Evolutionary conservation across 1,140 invertebrate genomes (phyloP), one percentile per base, ranked within the genome.

Genomic region (Pogonognathellus flavescens): DNA sequence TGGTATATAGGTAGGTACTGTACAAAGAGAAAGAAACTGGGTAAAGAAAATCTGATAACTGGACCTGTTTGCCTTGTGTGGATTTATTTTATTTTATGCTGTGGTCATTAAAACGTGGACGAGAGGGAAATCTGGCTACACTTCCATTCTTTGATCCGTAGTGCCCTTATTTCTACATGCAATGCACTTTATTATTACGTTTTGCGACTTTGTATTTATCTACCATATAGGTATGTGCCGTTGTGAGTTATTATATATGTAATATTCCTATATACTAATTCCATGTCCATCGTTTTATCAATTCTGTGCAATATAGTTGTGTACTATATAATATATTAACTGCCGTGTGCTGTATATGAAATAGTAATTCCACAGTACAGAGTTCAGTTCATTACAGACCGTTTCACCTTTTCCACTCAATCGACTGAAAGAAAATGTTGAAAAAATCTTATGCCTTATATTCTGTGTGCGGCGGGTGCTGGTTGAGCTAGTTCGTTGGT

Each of bases 41-140:
- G 53, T 2, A 14, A 14, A n/a, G 53, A 57, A 57, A n/a, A 14
- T n/a, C 53, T 14, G n/a, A 57, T 13, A 16, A 25, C 25, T 55
- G 20, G 11, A 50, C 80, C 20, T 53, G 49, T 18, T 81, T 14
- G n/a, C 10, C 16, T 80, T 80, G 13, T 53, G 16, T 49, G 31
- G 80, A 81, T 81, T 81, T 81, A 81, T 81, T 81, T 81, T 81
- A 81, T 81, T 81, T 81, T 81, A 81, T 81, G 22, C 80, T 55
- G 18, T 53, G 50, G 50, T 81, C 80, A 81, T 81, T 81, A 81
- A 81, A 81, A 81, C 80, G 18, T 22, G 52, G 0, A 55, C n/a
- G 14, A 81, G 18, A 25, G 60, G 11, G 50, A 55, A 81, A 53
- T 81, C 80, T 81, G 53, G 20, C 52, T 53, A 53, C 18, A 20